Evolutionary conservation across 1,140 invertebrate species (phyloP), one percentile per base, ranked within the genome.

Genomic region (Eciton burchellii): DNA sequence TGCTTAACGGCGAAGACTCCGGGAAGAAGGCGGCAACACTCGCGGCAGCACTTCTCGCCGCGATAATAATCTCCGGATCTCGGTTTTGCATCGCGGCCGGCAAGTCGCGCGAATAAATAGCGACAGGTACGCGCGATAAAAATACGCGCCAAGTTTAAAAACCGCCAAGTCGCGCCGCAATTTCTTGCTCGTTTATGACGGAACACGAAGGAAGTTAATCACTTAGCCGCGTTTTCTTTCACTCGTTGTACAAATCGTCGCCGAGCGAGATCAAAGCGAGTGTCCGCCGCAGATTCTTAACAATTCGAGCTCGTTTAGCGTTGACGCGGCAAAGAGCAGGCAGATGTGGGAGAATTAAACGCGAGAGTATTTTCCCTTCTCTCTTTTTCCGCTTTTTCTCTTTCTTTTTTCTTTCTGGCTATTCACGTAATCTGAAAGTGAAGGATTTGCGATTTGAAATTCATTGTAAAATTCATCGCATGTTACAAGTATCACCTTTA

Each of bases 41-140:
- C 0, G n/a, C n/a, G 14, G 43, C 19, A 35, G 71, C 74, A n/a
- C 62, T 83, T 74, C 29, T 54, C 65, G 84, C 84, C 89, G n/a
- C 87, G 86, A 89, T 91, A 89, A 90, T 90, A 90, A 89, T 91
- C 89, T 74, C 74, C 45, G 41, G 41, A 82, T 81, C 68, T 84
- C 70, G 52, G 72, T 82, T 63, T 57, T 57, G 63, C 52, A 26
- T 47, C 71, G 65, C 52, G 54, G 62, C 24, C 63, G 56, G 76
- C n/a, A 79, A 68, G 56, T 47, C 41, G 57, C 24, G 47, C 41
- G 60, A 47, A 82, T 65, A 76, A 85, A 66, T 73, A 54, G 63
- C 66, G 65, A 83, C 47, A 43, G 62, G 0, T 66, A 68, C 63
- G 63, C 57, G 83, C 60, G 45, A 84, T 84, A 83, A 84, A 77